phyloP scores from a whole-genome alignment of 1,140 invertebrate genomes.

The Gryon sp. region DNA sequence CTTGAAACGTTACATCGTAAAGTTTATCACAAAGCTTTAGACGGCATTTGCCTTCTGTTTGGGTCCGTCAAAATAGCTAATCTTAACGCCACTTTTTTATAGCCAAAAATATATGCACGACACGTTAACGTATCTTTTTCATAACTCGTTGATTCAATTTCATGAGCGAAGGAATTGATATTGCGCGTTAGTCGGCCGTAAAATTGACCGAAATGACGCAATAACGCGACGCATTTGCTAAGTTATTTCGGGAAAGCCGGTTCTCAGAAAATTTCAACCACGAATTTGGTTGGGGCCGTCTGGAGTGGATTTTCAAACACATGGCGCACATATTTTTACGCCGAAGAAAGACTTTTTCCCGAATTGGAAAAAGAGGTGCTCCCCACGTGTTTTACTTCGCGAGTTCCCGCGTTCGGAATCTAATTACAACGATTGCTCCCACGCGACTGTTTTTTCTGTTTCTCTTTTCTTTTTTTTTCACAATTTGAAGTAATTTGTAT shows the following conservation, averaged over 20 bases:
- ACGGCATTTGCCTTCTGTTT: conserved; percentile 44
- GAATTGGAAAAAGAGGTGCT: too few species aligned
- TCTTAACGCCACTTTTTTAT: conserved; percentile 78
- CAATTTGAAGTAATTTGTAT: conserved; percentile 48
- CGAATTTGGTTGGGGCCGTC: conserved; percentile 25
- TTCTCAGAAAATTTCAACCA: conserved; percentile 44
- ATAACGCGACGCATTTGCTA: conserved; percentile 23
- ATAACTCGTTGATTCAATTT: conserved; percentile 10
- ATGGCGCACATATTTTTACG: conserved; percentile 74
- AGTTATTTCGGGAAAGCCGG: conserved; percentile 44
- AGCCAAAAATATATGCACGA: conserved; percentile 65
- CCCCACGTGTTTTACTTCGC: conserved; percentile 68
- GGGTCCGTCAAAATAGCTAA: conserved; percentile 78
- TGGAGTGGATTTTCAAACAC: conserved; percentile 67
- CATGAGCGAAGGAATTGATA: conserved; percentile 31
- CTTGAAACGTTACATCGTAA: too few species aligned
- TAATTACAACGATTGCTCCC: conserved; percentile 27
- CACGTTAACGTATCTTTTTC: conserved; percentile 32
- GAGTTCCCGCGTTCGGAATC: conserved; percentile 8
- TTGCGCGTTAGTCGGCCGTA: conserved; percentile 5
- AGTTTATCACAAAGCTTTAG: conserved; percentile 71
- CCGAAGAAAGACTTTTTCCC: conserved; percentile 76
- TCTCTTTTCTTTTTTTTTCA: conserved; percentile 17
- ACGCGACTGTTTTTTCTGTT: too few species aligned
- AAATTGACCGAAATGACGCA: conserved; percentile 39